Conservation (phyloP, 2,797 vertebrate species). For the Monodelphis domestica region DNA sequence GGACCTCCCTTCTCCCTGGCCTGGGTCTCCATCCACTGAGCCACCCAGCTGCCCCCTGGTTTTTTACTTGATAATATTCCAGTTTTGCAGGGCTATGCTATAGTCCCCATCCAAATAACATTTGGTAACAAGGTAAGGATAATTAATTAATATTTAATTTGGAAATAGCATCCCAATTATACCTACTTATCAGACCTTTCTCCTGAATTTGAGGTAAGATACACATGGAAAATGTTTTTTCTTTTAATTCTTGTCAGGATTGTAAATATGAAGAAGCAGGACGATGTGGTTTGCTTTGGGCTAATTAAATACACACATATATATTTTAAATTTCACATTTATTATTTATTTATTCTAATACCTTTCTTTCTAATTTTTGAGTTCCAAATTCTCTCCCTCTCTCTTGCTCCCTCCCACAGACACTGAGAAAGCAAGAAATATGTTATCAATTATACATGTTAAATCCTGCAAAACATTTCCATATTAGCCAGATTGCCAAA, state of each 20-base stretch:
- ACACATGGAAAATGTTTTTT: constrained; percentile 1
- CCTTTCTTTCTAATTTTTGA: not conserved
- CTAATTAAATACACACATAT: too few relatives aligned
- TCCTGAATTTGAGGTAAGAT: constrained; percentile 49
- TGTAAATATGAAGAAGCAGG: constrained; percentile 62
- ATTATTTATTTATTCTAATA: not conserved
- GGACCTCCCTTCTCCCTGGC: too few relatives aligned
- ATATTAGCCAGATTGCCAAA: not conserved
- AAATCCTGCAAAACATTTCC: not conserved
- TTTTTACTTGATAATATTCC: not conserved
- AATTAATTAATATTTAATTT: not conserved
- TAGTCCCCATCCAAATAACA: not conserved
- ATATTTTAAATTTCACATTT: not conserved
- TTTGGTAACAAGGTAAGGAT: not conserved
- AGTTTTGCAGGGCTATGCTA: not conserved
- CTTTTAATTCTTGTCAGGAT: constrained; percentile 7
- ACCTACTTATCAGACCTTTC: not conserved
- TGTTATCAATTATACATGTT: not conserved
- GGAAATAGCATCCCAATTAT: not conserved
- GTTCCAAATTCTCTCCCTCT: not conserved
- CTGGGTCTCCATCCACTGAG: too few relatives aligned
- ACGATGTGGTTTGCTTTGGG: constrained; percentile 68
- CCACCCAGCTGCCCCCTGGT: too few relatives aligned
- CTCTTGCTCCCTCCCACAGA: not conserved
- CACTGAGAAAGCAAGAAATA: not conserved